phyloP scores from a whole-genome alignment of 2,797 vertebrate genomes.

The Echeneis naucrates region DNA sequence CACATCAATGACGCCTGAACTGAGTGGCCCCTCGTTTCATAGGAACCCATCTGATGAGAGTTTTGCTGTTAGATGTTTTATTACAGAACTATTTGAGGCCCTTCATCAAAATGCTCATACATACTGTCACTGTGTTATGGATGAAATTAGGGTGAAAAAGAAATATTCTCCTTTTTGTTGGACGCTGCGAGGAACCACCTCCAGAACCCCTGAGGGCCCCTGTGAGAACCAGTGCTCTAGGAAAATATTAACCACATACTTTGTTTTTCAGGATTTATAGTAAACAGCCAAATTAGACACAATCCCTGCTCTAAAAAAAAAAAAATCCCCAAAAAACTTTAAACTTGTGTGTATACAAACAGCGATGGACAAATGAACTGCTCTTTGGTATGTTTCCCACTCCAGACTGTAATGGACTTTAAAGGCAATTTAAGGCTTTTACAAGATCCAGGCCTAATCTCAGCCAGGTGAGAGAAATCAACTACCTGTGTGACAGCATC shows the following conservation, averaged over 20 bases:
- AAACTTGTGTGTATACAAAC: neutral
- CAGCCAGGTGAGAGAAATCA: constrained; percentile 34
- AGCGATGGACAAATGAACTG: neutral
- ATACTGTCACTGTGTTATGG: no score
- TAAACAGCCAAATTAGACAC: constrained; percentile 19
- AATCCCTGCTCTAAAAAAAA: constrained; percentile 13
- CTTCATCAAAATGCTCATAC: no score
- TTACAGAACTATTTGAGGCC: no score
- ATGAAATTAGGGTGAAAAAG: no score
- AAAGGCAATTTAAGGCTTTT: neutral
- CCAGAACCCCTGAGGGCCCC: no score
- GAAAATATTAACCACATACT: constrained; percentile 57
- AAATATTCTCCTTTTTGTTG: no score
- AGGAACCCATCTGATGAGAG: no score
- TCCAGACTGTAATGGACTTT: constrained; percentile 6
- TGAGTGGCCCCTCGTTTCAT: no score
- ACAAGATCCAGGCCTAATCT: neutral
- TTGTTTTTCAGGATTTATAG: constrained; percentile 35
- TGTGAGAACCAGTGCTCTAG: neutral
- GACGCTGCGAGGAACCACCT: no score
- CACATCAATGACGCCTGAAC: no score
- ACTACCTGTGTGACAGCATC: constrained; percentile 72
- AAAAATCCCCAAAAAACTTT: no score
- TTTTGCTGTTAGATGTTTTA: no score
- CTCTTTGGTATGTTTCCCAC: neutral